These are phyloP conservation scores for Epizoanthus scotinus DNA, from an alignment of 92 coral and sea anemone genomes.

Conservation along the genomic window DNA sequence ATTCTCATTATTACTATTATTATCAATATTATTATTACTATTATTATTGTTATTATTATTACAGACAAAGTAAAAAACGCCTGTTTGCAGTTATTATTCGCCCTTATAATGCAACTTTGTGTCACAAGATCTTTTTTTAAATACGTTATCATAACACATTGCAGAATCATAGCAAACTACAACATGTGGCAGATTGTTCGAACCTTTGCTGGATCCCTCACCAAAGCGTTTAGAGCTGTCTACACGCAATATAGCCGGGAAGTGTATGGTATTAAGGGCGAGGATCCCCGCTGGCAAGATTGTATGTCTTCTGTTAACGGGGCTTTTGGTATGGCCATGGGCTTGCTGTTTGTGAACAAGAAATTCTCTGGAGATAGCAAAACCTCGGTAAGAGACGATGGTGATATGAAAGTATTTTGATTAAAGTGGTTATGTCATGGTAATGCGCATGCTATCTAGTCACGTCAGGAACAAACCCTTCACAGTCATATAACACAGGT, in stretches of 20 bases:
- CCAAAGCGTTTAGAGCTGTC: slow-evolving; percentile 55
- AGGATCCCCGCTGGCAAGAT: slow-evolving; percentile 90
- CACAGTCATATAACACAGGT: too few relatives aligned
- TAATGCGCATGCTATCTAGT: too few relatives aligned
- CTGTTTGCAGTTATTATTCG: background rate
- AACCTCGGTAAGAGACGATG: slow-evolving; percentile 61
- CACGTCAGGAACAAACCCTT: too few relatives aligned
- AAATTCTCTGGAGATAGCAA: slow-evolving; percentile 80
- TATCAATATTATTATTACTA: too few relatives aligned
- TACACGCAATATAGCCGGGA: slow-evolving; percentile 51
- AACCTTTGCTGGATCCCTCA: slow-evolving; percentile 52
- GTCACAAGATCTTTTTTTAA: background rate
- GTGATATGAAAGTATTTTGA: background rate
- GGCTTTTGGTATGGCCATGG: slow-evolving; percentile 92
- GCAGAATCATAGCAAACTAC: slow-evolving; percentile 84
- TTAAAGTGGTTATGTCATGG: too few relatives aligned
- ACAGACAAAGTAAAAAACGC: too few relatives aligned
- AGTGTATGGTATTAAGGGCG: slow-evolving; percentile 62
- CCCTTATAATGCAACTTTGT: background rate
- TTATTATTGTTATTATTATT: too few relatives aligned
- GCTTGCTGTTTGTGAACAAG: slow-evolving; percentile 77
- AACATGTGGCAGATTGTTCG: slow-evolving; percentile 93
- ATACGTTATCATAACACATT: background rate
- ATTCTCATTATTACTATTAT: too few relatives aligned
- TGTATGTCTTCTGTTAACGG: slow-evolving; percentile 69